phyloP scores from a whole-genome alignment of 1,140 invertebrate species.

The Macrotrachela quadricornifera region DNA sequence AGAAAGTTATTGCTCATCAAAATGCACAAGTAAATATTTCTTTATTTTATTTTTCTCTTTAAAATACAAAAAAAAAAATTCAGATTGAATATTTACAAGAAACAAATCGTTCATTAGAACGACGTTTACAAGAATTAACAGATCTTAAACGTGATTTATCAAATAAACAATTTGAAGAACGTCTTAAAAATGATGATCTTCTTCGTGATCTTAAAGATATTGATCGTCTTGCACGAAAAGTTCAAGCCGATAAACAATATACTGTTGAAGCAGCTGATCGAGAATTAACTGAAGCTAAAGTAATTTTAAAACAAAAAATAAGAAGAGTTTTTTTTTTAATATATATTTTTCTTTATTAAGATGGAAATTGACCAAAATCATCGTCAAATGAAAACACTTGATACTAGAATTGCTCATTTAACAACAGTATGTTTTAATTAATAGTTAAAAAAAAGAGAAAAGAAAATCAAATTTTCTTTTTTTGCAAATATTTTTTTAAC shows the following conservation, averaged over 20 bases:
- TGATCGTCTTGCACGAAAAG: constrained; percentile 17
- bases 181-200: constrained; percentile 13
- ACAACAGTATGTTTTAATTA: no score
- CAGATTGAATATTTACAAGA: constrained; percentile 30
- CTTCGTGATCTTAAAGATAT: constrained; percentile 21
- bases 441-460: no score
- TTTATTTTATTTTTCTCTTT: not conserved
- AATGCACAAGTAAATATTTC: constrained; percentile 25
- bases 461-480: no score
- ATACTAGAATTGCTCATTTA: no score
- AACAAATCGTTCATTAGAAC: constrained; percentile 23
- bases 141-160: constrained; percentile 7
- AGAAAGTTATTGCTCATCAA: constrained; percentile 27
- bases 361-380: not conserved
- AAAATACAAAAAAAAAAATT: not conserved
- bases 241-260: constrained; percentile 20
- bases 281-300: constrained; percentile 24
- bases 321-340: not conserved
- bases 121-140: constrained; percentile 15
- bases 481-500: no score
- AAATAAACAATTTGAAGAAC: not conserved
- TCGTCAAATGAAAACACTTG: no score
- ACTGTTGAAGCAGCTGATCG: constrained; percentile 17
- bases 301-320: not conserved
- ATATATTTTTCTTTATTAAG: constrained; percentile 1